These are phyloP conservation scores for Quiscalus mexicanus DNA, from an alignment of 2,113 vertebrate genomes.

Conservation along the genomic window DNA sequence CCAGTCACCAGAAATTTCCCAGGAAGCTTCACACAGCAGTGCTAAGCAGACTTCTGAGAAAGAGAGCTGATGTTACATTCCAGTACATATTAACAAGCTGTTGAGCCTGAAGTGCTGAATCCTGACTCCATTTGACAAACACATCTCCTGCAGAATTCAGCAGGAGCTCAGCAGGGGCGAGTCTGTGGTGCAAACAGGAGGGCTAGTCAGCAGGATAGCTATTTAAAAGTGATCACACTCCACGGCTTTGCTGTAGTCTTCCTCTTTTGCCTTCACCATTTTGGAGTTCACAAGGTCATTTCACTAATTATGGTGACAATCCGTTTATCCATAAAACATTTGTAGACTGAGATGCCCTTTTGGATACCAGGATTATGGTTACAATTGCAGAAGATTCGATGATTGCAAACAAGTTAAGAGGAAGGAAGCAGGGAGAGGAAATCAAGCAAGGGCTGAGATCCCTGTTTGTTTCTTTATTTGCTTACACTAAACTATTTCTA, in stretches of 20 bases:
- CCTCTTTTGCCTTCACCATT: not conserved
- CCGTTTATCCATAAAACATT: not conserved
- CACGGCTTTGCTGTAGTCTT: not conserved
- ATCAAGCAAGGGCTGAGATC: not conserved
- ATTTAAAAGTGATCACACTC: not conserved
- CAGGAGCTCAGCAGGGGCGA: not conserved
- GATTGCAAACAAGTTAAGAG: not conserved
- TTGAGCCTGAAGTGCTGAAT: not conserved
- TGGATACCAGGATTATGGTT: not conserved
- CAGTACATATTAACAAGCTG: not conserved
- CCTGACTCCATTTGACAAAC: not conserved
- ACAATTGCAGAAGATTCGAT: not conserved
- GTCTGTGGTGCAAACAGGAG: not conserved
- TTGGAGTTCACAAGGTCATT: not conserved
- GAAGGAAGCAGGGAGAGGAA: not conserved
- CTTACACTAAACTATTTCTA: not conserved
- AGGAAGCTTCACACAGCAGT: not conserved
- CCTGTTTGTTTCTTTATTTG: not conserved
- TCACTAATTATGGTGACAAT: not conserved
- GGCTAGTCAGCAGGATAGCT: not conserved
- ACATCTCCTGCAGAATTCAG: not conserved
- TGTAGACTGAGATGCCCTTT: not conserved
- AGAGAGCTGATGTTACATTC: not conserved
- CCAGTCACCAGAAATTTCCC: not conserved
- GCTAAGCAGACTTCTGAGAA: not conserved